phyloP scores from a whole-genome alignment of 1,140 invertebrate genomes.

The Pogonomyrmex barbatus region DNA sequence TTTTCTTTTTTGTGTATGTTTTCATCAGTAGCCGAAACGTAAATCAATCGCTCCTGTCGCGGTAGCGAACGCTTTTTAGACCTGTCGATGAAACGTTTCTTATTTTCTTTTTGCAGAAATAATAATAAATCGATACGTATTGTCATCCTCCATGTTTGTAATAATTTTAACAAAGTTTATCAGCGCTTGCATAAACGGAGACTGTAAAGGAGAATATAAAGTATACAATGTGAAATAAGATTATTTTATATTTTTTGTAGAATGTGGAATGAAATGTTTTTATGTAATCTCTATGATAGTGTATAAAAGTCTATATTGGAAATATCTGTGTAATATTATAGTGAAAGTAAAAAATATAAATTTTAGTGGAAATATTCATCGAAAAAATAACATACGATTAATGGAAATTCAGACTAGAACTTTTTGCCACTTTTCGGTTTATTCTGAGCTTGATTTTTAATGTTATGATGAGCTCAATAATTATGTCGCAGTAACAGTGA shows the following conservation, averaged over 20 bases:
- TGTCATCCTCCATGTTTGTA: background rate
- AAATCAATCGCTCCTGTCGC: constrained; percentile 1
- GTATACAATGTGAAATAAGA: background rate
- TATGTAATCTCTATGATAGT: background rate
- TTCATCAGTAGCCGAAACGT: background rate
- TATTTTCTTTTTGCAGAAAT: background rate
- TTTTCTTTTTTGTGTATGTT: constrained; percentile 22
- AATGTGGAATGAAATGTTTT: background rate
- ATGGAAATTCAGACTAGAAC: background rate
- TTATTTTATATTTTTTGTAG: constrained; percentile 3
- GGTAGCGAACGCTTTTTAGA: background rate
- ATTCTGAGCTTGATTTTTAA: background rate
- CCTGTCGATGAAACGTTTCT: background rate
- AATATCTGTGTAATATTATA: background rate
- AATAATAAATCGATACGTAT: background rate
- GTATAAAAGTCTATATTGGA: background rate
- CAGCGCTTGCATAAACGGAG: background rate
- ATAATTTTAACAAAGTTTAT: background rate
- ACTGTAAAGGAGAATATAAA: background rate
- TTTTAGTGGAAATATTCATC: background rate
- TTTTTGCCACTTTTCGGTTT: background rate
- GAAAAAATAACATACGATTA: background rate
- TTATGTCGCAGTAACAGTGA: background rate
- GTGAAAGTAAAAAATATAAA: background rate
- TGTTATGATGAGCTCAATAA: background rate